Evolutionary conservation across 2,113 vertebrate genomes (phyloP).

Genomic region (Megalops atlanticus): DNA sequence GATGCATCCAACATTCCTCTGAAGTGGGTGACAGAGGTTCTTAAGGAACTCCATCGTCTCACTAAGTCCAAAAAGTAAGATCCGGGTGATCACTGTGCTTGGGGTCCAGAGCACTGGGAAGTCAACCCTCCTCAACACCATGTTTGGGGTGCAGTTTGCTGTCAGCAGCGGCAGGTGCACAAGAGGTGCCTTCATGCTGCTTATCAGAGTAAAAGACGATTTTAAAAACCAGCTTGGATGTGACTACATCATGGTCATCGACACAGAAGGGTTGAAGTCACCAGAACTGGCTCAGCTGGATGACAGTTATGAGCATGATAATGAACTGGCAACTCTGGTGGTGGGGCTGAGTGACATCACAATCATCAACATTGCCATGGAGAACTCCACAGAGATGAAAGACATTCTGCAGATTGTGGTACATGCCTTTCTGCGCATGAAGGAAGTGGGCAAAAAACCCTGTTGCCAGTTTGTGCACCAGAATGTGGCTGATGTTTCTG

Average conservation of each 20-base stretch:
- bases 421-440: no score
- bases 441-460: constrained; percentile 42
- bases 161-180: constrained; percentile 61
- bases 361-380: constrained; percentile 51
- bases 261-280: no score
- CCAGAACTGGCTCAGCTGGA: no score
- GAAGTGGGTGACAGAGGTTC: constrained; percentile 45
- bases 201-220: constrained; percentile 54
- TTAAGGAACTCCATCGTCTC: constrained; percentile 38
- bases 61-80: constrained; percentile 33
- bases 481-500: constrained; percentile 36
- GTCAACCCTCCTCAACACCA: constrained; percentile 76
- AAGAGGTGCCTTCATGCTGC: constrained; percentile 62
- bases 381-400: constrained; percentile 58
- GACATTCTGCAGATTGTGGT: no score
- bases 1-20: constrained; percentile 53
- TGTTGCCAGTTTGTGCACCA: constrained; percentile 55
- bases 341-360: constrained; percentile 50
- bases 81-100: no score
- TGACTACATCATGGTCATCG: no score
- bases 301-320: no score
- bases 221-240: constrained; percentile 61
- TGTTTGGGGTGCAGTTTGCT: constrained; percentile 75
- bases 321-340: constrained; percentile 46
- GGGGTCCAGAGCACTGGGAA: constrained; percentile 58